phyloP scores from a whole-genome alignment of 1,140 invertebrate genomes.

The Diabrotica virgifera region DNA sequence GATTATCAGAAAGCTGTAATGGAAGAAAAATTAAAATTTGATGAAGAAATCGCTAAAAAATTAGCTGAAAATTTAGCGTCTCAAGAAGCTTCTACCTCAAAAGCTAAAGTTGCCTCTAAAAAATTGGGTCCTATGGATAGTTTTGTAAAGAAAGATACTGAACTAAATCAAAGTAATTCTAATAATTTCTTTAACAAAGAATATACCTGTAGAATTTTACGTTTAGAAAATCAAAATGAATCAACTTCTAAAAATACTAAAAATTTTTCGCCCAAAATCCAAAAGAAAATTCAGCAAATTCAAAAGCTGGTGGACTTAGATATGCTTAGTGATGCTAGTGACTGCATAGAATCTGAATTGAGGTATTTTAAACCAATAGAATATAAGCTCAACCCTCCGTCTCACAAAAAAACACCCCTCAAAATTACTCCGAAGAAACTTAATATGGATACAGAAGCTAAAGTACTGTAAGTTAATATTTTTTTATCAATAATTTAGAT shows the following conservation, averaged over 20 bases:
- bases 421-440: conserved; percentile 31
- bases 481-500: not conserved
- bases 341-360: conserved; percentile 38
- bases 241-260: conserved; percentile 11
- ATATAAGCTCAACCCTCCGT: conserved; percentile 27
- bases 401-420: conserved; percentile 28
- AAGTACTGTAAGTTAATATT: conserved; percentile 29
- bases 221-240: conserved; percentile 19
- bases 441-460: conserved; percentile 11
- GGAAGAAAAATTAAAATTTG: conserved; percentile 47
- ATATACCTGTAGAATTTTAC: conserved; percentile 34
- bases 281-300: conserved; percentile 26
- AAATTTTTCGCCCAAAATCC: conserved; percentile 13
- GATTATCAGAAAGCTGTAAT: conserved; percentile 39
- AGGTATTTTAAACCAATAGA: conserved; percentile 41
- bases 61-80: conserved; percentile 40
- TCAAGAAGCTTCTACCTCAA: conserved; percentile 17
- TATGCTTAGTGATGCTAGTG: conserved; percentile 29
- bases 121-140: conserved; percentile 32
- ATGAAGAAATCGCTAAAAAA: conserved; percentile 49
- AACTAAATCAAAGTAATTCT: conserved; percentile 3
- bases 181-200: conserved; percentile 34
- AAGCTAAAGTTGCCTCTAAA: conserved; percentile 12
- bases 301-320: conserved; percentile 25
- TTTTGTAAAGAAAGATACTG: conserved; percentile 20